These are phyloP conservation scores for Clarias macrocephalus DNA, from an alignment of 2,113 vertebrate species.

Conservation along the genomic window DNA sequence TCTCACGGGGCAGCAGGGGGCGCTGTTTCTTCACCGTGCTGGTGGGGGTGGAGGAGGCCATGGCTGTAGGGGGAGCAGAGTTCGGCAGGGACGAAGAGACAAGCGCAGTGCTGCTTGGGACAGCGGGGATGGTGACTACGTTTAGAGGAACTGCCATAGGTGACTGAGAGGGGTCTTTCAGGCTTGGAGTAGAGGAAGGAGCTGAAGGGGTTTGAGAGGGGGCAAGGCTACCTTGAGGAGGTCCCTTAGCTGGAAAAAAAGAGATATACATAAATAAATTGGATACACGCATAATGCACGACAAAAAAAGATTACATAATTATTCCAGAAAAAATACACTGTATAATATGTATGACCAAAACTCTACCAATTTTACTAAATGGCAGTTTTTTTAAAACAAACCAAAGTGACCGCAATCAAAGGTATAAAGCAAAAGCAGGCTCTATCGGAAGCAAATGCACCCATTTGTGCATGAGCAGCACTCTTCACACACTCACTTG, in stretches of 20 bases:
- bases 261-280: neutral
- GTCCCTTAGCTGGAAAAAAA: constrained; percentile 77
- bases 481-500: neutral
- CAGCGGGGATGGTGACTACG: constrained; percentile 72
- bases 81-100: constrained; percentile 61
- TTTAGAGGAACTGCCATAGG: constrained; percentile 73
- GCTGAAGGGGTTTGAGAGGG: constrained; percentile 78
- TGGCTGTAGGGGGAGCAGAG: constrained; percentile 66
- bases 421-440: neutral
- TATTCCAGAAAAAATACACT: too few relatives aligned
- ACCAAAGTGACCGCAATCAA: neutral
- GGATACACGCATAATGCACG: neutral
- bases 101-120: constrained; percentile 67
- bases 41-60: constrained; percentile 64
- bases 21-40: constrained; percentile 92
- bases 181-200: constrained; percentile 72
- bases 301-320: neutral
- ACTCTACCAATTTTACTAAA: neutral
- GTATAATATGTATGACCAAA: neutral
- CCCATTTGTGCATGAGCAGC: neutral
- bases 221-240: constrained; percentile 67
- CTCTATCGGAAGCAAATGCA: neutral
- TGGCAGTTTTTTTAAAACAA: neutral
- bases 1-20: constrained; percentile 92
- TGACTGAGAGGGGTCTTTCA: constrained; percentile 76